These are phyloP conservation scores for Bradynema listronoti DNA, from an alignment of 1,140 invertebrate genomes.

Conservation along the genomic window DNA sequence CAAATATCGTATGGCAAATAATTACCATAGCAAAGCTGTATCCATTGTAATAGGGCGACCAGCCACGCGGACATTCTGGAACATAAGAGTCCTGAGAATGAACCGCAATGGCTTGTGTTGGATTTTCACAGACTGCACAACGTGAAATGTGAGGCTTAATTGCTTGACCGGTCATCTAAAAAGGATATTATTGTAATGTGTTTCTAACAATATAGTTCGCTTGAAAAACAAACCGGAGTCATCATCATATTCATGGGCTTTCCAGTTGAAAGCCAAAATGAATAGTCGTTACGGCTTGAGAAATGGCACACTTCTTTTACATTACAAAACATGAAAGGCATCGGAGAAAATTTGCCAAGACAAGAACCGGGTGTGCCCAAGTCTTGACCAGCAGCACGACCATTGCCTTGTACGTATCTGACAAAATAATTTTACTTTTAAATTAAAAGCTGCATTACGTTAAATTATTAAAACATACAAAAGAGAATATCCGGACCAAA, in stretches of 20 bases:
- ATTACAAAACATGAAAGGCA: slow-evolving; percentile 89
- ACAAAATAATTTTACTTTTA: too few relatives aligned
- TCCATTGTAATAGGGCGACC: slow-evolving; percentile 87
- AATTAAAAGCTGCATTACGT: too few relatives aligned
- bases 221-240: slow-evolving; percentile 47
- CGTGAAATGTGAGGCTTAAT: slow-evolving; percentile 57
- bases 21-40: slow-evolving; percentile 95
- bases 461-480: too few relatives aligned
- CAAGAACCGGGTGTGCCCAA: slow-evolving; percentile 81
- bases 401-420: slow-evolving; percentile 86
- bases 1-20: slow-evolving; percentile 22
- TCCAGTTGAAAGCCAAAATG: slow-evolving; percentile 84
- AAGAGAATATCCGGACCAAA: slow-evolving; percentile 93
- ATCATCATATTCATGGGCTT: slow-evolving; percentile 78
- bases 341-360: slow-evolving; percentile 76
- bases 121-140: slow-evolving; percentile 60
- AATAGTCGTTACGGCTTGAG: slow-evolving; percentile 81
- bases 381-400: slow-evolving; percentile 83
- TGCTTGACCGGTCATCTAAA: slow-evolving; percentile 40
- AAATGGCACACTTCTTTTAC: slow-evolving; percentile 83
- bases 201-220: background rate
- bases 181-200: background rate
- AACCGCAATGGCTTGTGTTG: slow-evolving; percentile 74
- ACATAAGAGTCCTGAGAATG: slow-evolving; percentile 84
- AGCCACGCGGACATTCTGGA: slow-evolving; percentile 82